Evolutionary conservation across 2,888 invertebrate genomes (phyloP).

Genomic region (Cephus rjabovi): DNA sequence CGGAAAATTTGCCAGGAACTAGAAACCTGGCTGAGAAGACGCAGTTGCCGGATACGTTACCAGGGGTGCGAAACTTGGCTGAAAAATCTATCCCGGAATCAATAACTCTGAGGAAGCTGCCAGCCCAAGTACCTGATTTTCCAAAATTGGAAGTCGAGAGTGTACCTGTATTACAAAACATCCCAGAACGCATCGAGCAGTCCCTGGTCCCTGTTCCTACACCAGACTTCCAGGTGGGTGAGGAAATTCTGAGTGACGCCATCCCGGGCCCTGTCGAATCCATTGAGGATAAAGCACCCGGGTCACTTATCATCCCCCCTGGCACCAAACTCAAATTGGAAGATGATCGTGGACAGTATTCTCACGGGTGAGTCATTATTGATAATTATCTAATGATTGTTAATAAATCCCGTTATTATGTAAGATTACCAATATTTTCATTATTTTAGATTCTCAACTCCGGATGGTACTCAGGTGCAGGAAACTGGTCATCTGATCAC

Average conservation of each 20-base stretch:
- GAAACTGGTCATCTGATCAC: constrained; percentile 51
- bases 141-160: constrained; percentile 8
- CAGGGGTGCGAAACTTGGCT: constrained; percentile 42
- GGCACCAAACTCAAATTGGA: constrained; percentile 20
- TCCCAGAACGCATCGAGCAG: background rate
- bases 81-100: constrained; percentile 50
- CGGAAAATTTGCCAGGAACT: constrained; percentile 40
- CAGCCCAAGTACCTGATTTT: background rate
- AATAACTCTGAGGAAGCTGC: constrained; percentile 12
- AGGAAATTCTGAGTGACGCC: background rate
- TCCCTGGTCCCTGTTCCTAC: background rate
- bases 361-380: constrained; percentile 26
- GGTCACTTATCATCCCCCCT: constrained; percentile 12
- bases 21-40: constrained; percentile 45
- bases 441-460: constrained; percentile 32
- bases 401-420: background rate
- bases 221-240: background rate
- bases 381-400: background rate
- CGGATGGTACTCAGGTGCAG: constrained; percentile 44
- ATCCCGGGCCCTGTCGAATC: background rate
- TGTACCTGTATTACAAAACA: background rate
- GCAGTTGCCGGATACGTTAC: constrained; percentile 32
- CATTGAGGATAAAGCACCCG: background rate
- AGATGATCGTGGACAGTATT: constrained; percentile 27
- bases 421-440: background rate